Percentiles rank a stretch among this genome's conserved stretches.
Evolutionary conservation across 2,888 invertebrate genomes (phyloP).

Genomic region (Celastrina argiolus): DNA sequence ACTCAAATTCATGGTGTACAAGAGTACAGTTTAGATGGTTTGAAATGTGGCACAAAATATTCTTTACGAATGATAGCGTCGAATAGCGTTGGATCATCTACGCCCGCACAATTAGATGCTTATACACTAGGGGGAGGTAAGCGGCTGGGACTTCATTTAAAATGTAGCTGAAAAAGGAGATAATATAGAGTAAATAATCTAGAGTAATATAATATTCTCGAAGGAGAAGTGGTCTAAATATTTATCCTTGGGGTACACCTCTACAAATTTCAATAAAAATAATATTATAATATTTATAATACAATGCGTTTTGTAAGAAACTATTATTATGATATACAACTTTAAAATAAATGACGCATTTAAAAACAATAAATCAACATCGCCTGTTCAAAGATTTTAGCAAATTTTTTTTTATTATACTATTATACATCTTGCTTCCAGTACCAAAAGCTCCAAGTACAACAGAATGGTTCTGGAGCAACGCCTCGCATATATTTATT

Average conservation of each 20-base stretch:
- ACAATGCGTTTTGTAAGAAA: neutral
- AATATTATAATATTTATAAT: too few species aligned
- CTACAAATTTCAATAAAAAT: neutral
- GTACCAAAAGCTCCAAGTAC: constrained; percentile 83
- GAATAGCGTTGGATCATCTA: constrained; percentile 88
- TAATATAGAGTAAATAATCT: neutral
- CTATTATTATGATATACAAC: too few species aligned
- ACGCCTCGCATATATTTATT: constrained; percentile 87
- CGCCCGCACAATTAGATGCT: constrained; percentile 78
- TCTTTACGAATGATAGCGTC: constrained; percentile 87
- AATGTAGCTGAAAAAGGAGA: neutral
- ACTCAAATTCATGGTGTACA: constrained; percentile 70
- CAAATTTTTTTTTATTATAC: neutral
- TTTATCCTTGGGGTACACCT: neutral
- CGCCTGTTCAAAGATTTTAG: neutral
- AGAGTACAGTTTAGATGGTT: constrained; percentile 82
- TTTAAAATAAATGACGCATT: too few species aligned
- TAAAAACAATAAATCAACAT: too few species aligned
- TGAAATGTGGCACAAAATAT: constrained; percentile 91
- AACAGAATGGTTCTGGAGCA: constrained; percentile 87
- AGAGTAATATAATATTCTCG: neutral
- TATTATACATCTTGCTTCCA: constrained; percentile 38
- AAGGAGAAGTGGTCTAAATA: neutral
- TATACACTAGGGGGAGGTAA: constrained; percentile 79
- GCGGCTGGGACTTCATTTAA: constrained; percentile 36